phyloP scores from a whole-genome alignment of 2,888 invertebrate species.

The Sarcophaga variegata region DNA sequence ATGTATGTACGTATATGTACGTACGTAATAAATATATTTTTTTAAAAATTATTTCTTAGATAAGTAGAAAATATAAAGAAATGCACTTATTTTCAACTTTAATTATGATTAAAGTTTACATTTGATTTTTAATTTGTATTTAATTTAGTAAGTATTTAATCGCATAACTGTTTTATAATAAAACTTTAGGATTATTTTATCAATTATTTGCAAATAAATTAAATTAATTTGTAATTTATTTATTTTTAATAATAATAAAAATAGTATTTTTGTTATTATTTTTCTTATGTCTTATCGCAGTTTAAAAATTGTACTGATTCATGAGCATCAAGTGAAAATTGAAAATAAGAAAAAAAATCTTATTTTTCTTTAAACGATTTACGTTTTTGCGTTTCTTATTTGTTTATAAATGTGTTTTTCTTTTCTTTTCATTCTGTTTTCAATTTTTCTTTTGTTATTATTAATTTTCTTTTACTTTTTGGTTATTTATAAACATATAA shows the following conservation, averaged over 20 bases:
- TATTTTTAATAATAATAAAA: neutral
- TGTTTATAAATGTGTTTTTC: slow-evolving; percentile 37
- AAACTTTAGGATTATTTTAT: neutral
- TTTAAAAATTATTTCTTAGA: neutral
- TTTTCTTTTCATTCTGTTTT: slow-evolving; percentile 4
- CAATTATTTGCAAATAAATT: slow-evolving; percentile 17
- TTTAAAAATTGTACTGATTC: neutral
- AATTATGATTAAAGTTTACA: neutral
- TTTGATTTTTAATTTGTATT: neutral
- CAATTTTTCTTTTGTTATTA: neutral
- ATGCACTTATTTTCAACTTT: neutral
- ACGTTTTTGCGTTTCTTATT: slow-evolving; percentile 18
- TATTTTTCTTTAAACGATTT: neutral
- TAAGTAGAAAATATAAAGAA: neutral
- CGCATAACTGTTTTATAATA: slow-evolving; percentile 7
- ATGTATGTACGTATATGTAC: too few species aligned
- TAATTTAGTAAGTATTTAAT: neutral
- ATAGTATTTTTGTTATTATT: neutral
- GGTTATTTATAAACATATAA: slow-evolving; percentile 23
- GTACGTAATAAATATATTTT: too few species aligned
- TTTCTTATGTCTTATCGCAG: neutral
- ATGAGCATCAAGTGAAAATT: neutral
- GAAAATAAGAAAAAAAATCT: neutral
- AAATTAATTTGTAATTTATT: slow-evolving; percentile 3
- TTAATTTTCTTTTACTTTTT: neutral